Evolutionary conservation across 1,140 invertebrate genomes (phyloP).

Genomic region (Trissolcus basalis): DNA sequence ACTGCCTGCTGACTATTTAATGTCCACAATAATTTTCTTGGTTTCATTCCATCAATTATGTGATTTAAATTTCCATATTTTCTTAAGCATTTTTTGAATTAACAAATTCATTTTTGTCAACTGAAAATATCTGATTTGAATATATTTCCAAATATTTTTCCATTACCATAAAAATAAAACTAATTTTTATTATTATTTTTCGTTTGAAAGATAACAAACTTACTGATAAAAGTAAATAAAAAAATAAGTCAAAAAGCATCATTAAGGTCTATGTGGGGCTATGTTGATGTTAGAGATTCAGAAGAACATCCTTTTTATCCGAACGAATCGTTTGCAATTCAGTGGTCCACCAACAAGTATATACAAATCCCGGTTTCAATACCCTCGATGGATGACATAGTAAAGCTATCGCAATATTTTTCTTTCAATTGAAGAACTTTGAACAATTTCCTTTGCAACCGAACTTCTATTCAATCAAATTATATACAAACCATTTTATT

Average conservation of each 20-base stretch:
- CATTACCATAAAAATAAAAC: no score
- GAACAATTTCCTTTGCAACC: slow-evolving; percentile 59
- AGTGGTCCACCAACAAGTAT: slow-evolving; percentile 67
- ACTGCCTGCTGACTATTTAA: slow-evolving; percentile 48
- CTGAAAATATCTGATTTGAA: no score
- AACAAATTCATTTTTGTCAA: no score
- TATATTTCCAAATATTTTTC: no score
- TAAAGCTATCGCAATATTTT: slow-evolving; percentile 63
- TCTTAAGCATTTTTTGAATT: no score
- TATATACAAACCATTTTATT: no score
- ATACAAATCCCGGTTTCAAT: slow-evolving; percentile 68
- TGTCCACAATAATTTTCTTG: slow-evolving; percentile 48
- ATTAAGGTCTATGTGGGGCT: slow-evolving; percentile 44
- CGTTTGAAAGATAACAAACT: no score
- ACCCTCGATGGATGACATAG: slow-evolving; percentile 71
- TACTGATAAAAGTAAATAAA: no score
- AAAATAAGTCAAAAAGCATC: slow-evolving; percentile 20
- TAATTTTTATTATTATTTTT: no score
- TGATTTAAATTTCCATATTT: no score
- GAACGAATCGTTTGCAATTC: slow-evolving; percentile 72
- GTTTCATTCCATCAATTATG: slow-evolving; percentile 25
- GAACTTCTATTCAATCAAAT: no score
- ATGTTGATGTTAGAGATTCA: slow-evolving; percentile 57
- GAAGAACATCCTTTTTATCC: slow-evolving; percentile 69
- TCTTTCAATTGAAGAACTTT: slow-evolving; percentile 20